Conservation (phyloP, 2,113 vertebrate species). For the Danionella cerebrum region DNA sequence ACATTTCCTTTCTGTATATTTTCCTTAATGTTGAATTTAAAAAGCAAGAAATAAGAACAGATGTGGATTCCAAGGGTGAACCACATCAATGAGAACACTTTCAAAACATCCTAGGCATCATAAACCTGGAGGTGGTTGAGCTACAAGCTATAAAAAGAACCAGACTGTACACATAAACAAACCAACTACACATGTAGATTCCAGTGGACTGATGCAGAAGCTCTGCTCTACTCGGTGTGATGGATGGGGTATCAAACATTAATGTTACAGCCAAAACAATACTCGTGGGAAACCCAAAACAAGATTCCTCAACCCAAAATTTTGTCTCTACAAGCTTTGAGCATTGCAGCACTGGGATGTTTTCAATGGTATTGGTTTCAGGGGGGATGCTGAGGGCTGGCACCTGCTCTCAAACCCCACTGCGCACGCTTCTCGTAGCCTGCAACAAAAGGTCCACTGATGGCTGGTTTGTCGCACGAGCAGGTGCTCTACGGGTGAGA, state of each 20-base stretch:
- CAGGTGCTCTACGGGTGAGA: neutral
- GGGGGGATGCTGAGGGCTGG: slow-evolving; percentile 6
- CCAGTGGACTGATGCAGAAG: neutral
- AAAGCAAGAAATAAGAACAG: too few species aligned
- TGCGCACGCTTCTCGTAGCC: slow-evolving; percentile 7
- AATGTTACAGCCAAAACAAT: too few species aligned
- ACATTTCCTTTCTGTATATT: too few species aligned
- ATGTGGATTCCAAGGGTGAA: too few species aligned
- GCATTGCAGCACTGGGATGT: neutral
- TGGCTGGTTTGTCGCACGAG: neutral
- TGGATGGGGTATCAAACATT: too few species aligned
- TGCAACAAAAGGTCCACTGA: slow-evolving; percentile 14
- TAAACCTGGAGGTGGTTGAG: too few species aligned
- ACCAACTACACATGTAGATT: neutral
- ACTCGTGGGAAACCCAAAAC: neutral
- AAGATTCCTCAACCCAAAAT: neutral
- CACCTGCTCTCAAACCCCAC: slow-evolving; percentile 9
- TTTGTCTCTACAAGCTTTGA: neutral
- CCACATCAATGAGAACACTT: too few species aligned
- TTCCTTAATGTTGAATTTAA: too few species aligned
- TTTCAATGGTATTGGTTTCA: neutral
- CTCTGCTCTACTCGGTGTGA: neutral
- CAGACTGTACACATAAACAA: too few species aligned
- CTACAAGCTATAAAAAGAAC: too few species aligned
- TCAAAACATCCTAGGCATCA: too few species aligned